These are phyloP conservation scores for Neosalanx taihuensis DNA, from an alignment of 2,797 vertebrate genomes.

Conservation along the genomic window DNA sequence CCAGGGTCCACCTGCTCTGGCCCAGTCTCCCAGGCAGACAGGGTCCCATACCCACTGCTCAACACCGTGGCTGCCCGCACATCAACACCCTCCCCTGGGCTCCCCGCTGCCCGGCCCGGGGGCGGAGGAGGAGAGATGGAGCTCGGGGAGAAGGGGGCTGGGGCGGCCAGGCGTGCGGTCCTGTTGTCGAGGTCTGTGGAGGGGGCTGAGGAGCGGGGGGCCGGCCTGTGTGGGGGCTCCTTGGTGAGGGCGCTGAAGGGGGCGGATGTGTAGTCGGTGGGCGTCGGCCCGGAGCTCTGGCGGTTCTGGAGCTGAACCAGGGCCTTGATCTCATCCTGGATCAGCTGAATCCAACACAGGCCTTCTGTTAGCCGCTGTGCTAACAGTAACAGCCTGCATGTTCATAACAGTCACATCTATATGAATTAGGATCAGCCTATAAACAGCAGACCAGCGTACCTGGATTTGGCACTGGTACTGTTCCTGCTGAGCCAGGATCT, in stretches of 20 bases:
- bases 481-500: slow-evolving; percentile 90
- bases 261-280: slow-evolving; percentile 52
- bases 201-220: slow-evolving; percentile 35
- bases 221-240: slow-evolving; percentile 46
- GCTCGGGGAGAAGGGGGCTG: slow-evolving; percentile 52
- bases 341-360: slow-evolving; percentile 71
- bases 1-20: slow-evolving; percentile 43
- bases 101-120: slow-evolving; percentile 45
- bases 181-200: slow-evolving; percentile 63
- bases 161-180: slow-evolving; percentile 55
- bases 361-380: neutral
- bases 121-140: slow-evolving; percentile 51
- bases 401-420: neutral
- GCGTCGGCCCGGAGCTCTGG: slow-evolving; percentile 53
- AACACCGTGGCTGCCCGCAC: slow-evolving; percentile 69
- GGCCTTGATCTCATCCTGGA: slow-evolving; percentile 93
- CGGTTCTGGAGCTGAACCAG: slow-evolving; percentile 83
- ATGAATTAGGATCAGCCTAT: neutral
- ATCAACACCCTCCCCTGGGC: slow-evolving; percentile 53
- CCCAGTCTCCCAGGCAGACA: slow-evolving; percentile 73
- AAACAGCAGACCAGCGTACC: slow-evolving; percentile 65
- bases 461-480: slow-evolving; percentile 94
- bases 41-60: slow-evolving; percentile 87
- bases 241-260: slow-evolving; percentile 42
- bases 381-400: neutral